A percentile compares a stretch with the other conserved stretches of the same genome.
Evolutionary conservation across 2,113 vertebrate genomes (phyloP).

Genomic region (Semnornis frantzii): DNA sequence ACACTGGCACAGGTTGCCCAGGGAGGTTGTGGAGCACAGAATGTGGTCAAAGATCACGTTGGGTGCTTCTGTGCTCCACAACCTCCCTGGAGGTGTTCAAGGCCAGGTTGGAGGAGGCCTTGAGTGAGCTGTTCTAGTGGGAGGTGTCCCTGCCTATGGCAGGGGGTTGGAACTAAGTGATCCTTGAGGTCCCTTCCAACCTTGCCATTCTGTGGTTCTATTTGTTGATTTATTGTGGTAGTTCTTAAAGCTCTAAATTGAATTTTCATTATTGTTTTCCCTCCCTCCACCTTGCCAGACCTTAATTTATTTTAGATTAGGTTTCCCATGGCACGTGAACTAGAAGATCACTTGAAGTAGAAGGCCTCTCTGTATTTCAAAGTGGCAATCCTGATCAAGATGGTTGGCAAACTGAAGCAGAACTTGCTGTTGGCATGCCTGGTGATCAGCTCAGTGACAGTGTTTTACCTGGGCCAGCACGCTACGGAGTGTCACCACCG

Average conservation of each 20-base stretch:
- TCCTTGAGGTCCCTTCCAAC: no score
- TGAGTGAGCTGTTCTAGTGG: no score
- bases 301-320: slow-evolving; percentile 33
- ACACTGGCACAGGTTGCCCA: no score
- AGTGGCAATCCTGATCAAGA: slow-evolving; percentile 62
- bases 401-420: slow-evolving; percentile 96
- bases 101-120: no score
- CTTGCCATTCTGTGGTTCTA: no score
- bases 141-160: no score
- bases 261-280: neutral
- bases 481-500: slow-evolving; percentile 98
- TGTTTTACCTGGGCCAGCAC: slow-evolving; percentile 94
- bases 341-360: slow-evolving; percentile 19
- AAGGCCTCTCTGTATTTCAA: neutral
- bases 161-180: no score
- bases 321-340: slow-evolving; percentile 67
- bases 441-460: slow-evolving; percentile 91
- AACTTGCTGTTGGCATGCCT: slow-evolving; percentile 93
- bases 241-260: neutral
- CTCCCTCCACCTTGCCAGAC: slow-evolving; percentile 25
- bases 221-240: neutral
- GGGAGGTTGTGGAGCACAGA: no score
- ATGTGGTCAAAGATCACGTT: no score
- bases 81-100: no score
- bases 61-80: no score